phyloP scores from a whole-genome alignment of 2,797 vertebrate genomes.

The Anas bahamensis region DNA sequence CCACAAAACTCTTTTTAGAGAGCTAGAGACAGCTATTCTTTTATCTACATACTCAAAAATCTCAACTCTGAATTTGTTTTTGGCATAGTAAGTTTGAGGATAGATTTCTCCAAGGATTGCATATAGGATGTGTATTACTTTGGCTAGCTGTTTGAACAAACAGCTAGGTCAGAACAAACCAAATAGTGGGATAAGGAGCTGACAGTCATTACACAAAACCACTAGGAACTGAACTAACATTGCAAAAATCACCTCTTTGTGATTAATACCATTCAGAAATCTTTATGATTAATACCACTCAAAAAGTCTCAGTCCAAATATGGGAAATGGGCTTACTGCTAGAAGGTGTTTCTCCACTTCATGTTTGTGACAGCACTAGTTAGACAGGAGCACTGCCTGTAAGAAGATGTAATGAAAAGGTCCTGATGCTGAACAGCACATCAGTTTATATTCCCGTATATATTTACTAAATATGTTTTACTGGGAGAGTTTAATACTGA shows the following conservation, averaged over 20 bases:
- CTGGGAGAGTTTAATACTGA: neutral
- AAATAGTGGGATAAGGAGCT: neutral
- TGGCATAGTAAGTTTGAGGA: neutral
- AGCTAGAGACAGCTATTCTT: neutral
- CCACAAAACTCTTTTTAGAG: neutral
- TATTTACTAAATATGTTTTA: neutral
- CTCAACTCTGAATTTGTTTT: neutral
- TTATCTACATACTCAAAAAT: neutral
- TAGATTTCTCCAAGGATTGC: neutral
- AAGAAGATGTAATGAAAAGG: neutral
- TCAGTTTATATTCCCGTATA: fast-evolving
- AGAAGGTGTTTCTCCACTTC: neutral
- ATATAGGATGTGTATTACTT: neutral
- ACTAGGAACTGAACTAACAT: neutral
- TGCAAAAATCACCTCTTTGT: neutral
- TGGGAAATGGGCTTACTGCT: neutral
- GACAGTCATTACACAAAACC: neutral
- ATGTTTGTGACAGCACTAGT: neutral
- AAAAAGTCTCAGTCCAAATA: neutral
- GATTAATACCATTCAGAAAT: neutral
- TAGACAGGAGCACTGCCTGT: neutral
- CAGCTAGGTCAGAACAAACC: neutral
- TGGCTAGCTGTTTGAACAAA: neutral
- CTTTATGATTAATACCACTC: neutral
- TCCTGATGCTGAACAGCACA: neutral